phyloP scores from a whole-genome alignment of 2,797 vertebrate genomes.

The Clamator glandarius region DNA sequence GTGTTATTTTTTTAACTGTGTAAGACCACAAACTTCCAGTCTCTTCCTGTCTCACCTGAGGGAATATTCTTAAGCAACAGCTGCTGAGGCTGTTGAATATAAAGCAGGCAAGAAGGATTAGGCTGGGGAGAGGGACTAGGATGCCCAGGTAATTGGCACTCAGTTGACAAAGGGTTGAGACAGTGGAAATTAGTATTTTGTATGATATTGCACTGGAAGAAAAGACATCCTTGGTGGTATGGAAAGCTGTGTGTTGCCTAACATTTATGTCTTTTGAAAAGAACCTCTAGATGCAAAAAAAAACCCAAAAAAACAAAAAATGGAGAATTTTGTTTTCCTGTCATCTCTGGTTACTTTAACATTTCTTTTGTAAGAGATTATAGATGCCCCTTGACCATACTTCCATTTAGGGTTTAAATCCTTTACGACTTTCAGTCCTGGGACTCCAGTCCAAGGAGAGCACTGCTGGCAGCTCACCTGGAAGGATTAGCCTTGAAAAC shows the following conservation, averaged over 20 bases:
- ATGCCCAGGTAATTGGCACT: too few species aligned
- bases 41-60: fast-evolving
- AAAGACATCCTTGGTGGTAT: not conserved
- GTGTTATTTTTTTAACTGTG: not conserved
- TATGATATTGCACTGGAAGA: not conserved
- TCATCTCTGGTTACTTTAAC: not conserved
- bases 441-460: not conserved
- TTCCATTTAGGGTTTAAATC: not conserved
- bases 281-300: too few species aligned
- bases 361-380: fast-evolving
- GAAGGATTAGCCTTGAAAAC: not conserved
- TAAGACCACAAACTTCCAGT: not conserved
- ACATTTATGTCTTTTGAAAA: not conserved
- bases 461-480: not conserved
- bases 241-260: too few species aligned
- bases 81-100: not conserved
- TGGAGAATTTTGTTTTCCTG: not conserved
- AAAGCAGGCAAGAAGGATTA: not conserved
- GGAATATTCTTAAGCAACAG: too few species aligned
- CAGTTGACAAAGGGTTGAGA: not conserved
- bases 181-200: not conserved
- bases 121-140: not conserved
- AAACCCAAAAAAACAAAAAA: too few species aligned
- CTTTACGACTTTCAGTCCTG: not conserved
- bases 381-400: too few species aligned